Percentiles rank a stretch among this genome's conserved stretches.
These are phyloP conservation scores for Meganola albula DNA, from an alignment of 2,888 invertebrate genomes.

Conservation along the genomic window DNA sequence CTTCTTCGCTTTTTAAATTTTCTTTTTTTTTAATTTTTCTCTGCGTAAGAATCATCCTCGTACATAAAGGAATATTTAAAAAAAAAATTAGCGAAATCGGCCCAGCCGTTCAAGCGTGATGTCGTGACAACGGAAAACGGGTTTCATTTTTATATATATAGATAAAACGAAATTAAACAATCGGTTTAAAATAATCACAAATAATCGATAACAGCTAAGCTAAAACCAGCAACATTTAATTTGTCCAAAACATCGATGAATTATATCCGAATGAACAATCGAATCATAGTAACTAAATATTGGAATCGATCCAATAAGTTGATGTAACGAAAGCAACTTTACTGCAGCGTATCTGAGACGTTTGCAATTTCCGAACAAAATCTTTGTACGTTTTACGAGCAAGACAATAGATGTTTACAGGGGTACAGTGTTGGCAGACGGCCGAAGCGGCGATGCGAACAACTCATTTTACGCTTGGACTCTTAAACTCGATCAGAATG, in stretches of 20 bases:
- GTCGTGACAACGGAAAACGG: not conserved
- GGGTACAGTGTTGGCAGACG: constrained; percentile 54
- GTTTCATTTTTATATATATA: not conserved
- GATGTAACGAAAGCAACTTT: constrained; percentile 72
- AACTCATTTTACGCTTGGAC: constrained; percentile 69
- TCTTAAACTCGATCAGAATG: constrained; percentile 52
- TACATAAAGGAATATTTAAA: no score
- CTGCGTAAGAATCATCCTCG: no score
- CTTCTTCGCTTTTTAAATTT: no score
- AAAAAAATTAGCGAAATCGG: no score
- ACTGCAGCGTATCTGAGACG: constrained; percentile 50
- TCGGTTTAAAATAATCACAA: no score
- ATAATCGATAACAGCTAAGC: no score
- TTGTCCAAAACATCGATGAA: constrained; percentile 46
- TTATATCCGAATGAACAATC: constrained; percentile 54
- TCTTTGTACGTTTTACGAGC: constrained; percentile 60
- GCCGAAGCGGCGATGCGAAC: constrained; percentile 62
- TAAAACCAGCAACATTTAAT: no score
- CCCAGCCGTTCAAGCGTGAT: no score
- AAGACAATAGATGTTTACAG: constrained; percentile 66
- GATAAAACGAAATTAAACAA: no score
- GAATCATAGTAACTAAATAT: constrained; percentile 65
- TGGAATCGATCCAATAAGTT: constrained; percentile 71
- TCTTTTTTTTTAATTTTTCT: no score
- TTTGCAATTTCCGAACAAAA: constrained; percentile 67